Percentiles rank a stretch among this genome's conserved stretches.
Evolutionary conservation across 2,888 invertebrate genomes (phyloP).

Genomic region (Pantelozetes paolii): DNA sequence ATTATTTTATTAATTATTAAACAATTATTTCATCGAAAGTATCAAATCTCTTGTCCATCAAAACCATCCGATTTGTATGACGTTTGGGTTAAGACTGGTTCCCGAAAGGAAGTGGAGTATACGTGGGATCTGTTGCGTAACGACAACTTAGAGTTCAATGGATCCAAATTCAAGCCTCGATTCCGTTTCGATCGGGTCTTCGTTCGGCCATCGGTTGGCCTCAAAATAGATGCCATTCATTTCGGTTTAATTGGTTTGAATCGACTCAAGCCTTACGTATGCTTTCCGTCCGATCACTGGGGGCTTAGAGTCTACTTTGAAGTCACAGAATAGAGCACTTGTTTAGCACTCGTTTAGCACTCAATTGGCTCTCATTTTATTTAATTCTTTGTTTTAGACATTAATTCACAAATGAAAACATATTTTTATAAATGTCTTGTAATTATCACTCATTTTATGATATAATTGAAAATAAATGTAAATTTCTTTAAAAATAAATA

Average conservation of each 20-base stretch:
- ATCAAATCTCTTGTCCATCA: background rate
- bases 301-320: conserved; percentile 50
- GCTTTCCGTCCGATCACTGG: conserved; percentile 61
- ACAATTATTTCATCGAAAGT: too few relatives aligned
- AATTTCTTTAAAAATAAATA: too few relatives aligned
- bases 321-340: background rate
- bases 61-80: conserved; percentile 55
- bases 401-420: too few relatives aligned
- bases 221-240: conserved; percentile 53
- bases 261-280: conserved; percentile 54
- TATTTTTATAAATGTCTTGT: too few relatives aligned
- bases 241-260: conserved; percentile 59
- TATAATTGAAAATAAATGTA: too few relatives aligned
- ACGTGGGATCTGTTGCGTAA: conserved; percentile 61
- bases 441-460: too few relatives aligned
- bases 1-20: too few relatives aligned
- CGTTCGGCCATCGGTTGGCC: conserved; percentile 50
- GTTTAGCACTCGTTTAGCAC: too few relatives aligned
- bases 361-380: too few relatives aligned
- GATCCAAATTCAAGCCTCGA: conserved; percentile 53
- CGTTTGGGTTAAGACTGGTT: conserved; percentile 59
- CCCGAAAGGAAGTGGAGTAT: conserved; percentile 56
- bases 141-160: conserved; percentile 54
- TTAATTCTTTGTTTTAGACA: too few relatives aligned
- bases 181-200: conserved; percentile 60